Percentiles rank a stretch among this genome's conserved stretches.
Evolutionary conservation across 2,888 invertebrate species (phyloP).

Genomic region (Macaria notata): DNA sequence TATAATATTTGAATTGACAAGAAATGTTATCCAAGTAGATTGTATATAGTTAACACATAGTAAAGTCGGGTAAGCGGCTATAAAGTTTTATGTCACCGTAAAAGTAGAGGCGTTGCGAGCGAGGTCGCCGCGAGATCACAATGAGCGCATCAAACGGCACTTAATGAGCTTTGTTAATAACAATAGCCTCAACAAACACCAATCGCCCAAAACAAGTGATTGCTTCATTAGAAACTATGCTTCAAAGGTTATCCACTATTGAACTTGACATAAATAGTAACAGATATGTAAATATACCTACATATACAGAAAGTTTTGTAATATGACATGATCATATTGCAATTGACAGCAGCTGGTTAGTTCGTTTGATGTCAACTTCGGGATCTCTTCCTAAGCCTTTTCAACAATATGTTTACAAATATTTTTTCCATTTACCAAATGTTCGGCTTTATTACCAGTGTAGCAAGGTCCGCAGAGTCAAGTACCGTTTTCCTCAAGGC

Average conservation of each 20-base stretch:
- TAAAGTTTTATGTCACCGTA: slow-evolving; percentile 56
- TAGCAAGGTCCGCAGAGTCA: slow-evolving; percentile 4
- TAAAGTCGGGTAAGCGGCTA: slow-evolving; percentile 50
- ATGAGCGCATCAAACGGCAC: slow-evolving; percentile 42
- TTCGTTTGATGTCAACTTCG: neutral
- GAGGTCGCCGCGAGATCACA: slow-evolving; percentile 46
- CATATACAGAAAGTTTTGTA: no score
- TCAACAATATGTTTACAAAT: slow-evolving; percentile 1
- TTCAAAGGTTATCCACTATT: neutral
- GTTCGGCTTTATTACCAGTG: neutral
- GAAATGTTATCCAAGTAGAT: slow-evolving; percentile 42
- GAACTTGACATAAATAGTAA: no score
- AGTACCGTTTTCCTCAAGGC: slow-evolving; percentile 9
- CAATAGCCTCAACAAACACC: slow-evolving; percentile 35
- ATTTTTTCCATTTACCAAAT: neutral
- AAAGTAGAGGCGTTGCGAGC: slow-evolving; percentile 47
- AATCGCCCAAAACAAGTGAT: slow-evolving; percentile 25
- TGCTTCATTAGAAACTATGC: slow-evolving; percentile 2
- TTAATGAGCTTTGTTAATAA: slow-evolving; percentile 42
- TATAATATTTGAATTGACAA: neutral
- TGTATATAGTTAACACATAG: slow-evolving; percentile 53
- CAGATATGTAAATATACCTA: no score
- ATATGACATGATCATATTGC: no score
- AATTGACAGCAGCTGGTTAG: no score
- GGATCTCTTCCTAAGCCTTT: slow-evolving; percentile 4